Evolutionary conservation across 2,797 vertebrate genomes (phyloP), one percentile per base, ranked within the genome.

Genomic region (Melanotaenia nigrans): DNA sequence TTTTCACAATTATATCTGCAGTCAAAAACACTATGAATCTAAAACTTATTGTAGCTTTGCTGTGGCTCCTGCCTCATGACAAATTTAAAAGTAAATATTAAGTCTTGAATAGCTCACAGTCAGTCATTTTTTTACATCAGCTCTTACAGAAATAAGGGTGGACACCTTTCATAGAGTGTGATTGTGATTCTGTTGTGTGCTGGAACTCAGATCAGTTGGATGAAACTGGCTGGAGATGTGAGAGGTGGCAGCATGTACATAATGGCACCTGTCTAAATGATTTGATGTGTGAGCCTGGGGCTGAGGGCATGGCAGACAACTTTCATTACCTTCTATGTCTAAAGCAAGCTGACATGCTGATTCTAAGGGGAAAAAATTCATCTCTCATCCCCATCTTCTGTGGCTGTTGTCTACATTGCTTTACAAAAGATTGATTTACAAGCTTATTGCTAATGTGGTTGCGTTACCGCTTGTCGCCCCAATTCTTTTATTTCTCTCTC

Each of bases 241-340:
- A 68, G 5, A 55, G 5, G 36, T 49, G 30, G 28, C 58, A 55
- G 35, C 12, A 55, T 33, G 22, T 64, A 61, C 38, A 59, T 55
- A 61, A 69, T 60, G 36, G 0, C 0, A 4, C 35, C 28, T 55
- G 38, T 56, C 18, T 59, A 20, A 42, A 22, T 6, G 28, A 61
- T 30, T 49, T 62, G 28, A 8, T 1, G 20, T 71, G 38, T 51
- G 36, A n/a, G 38, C 28, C 40, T 64, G 59, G 40, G 22, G 47
- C 28, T 58, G 24, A 49, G 62, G 22, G 47, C 55, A 61, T 60
- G 24, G 42, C 8, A 45, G 9, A 24, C 56, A 51, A n/a, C 25
- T 30, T 24, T 42, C 33, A 67, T 47, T 47, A 59, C n/a, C 16
- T 24, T 59, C 11, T 57, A 24, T 25, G 3, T 54, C 14, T 38